These are phyloP conservation scores for Acipenser oxyrinchus DNA, from an alignment of 2,797 vertebrate genomes.

Conservation along the genomic window DNA sequence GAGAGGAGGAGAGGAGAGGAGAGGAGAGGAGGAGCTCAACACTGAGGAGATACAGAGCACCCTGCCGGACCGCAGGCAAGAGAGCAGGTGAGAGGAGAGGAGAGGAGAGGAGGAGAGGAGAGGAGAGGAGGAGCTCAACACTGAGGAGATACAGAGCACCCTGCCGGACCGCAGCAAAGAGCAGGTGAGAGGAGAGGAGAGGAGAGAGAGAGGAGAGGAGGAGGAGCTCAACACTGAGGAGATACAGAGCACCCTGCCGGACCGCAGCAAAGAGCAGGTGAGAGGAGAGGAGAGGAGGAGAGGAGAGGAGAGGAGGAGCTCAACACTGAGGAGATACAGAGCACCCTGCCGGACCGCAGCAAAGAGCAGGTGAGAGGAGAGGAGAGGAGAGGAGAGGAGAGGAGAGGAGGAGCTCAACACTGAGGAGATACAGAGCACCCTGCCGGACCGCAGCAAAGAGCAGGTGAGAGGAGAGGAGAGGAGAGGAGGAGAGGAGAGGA, in stretches of 20 bases:
- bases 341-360: neutral
- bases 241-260: constrained; percentile 30
- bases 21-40: neutral
- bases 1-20: too few species aligned
- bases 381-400: too few species aligned
- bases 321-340: neutral
- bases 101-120: too few species aligned
- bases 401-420: too few species aligned
- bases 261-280: constrained; percentile 3
- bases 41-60: constrained; percentile 18
- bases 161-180: neutral
- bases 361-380: neutral
- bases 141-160: neutral
- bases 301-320: neutral
- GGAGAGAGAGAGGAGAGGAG: too few species aligned
- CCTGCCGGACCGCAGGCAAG: constrained; percentile 23
- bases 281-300: neutral
- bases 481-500: neutral
- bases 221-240: neutral
- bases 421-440: too few species aligned
- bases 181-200: neutral
- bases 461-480: too few species aligned
- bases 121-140: neutral
- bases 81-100: neutral
- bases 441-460: too few species aligned